phyloP scores from a whole-genome alignment of 2,113 vertebrate species.

The Naja naja region DNA sequence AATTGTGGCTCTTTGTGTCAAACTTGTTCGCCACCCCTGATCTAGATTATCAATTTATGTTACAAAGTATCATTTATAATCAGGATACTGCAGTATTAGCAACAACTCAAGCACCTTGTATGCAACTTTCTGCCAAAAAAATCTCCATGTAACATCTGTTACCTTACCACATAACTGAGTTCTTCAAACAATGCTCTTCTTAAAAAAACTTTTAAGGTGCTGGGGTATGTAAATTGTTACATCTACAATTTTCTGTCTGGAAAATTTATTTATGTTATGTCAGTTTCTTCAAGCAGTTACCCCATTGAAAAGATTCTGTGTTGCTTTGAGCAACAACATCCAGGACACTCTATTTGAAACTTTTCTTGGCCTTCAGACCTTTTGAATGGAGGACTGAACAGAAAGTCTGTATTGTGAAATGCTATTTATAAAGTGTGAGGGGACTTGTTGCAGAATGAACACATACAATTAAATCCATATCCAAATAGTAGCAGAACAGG shows the following conservation, averaged over 20 bases:
- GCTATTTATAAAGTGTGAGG: neutral
- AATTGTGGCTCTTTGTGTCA: too few relatives aligned
- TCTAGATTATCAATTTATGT: neutral
- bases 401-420: neutral
- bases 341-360: neutral
- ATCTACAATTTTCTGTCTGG: neutral
- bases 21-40: too few relatives aligned
- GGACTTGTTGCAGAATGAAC: neutral
- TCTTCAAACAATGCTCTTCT: neutral
- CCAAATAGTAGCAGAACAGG: neutral
- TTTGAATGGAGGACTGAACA: neutral
- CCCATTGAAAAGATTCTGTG: neutral
- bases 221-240: neutral
- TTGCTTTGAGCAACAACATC: neutral
- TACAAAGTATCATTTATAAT: neutral
- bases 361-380: neutral
- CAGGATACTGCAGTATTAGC: neutral
- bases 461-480: neutral
- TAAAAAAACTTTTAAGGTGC: neutral
- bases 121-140: neutral
- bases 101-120: neutral
- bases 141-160: neutral
- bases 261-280: neutral
- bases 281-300: neutral
- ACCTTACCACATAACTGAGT: neutral